Evolutionary conservation across 2,888 invertebrate species (phyloP).

Genomic region (Ennomos quercinarius): DNA sequence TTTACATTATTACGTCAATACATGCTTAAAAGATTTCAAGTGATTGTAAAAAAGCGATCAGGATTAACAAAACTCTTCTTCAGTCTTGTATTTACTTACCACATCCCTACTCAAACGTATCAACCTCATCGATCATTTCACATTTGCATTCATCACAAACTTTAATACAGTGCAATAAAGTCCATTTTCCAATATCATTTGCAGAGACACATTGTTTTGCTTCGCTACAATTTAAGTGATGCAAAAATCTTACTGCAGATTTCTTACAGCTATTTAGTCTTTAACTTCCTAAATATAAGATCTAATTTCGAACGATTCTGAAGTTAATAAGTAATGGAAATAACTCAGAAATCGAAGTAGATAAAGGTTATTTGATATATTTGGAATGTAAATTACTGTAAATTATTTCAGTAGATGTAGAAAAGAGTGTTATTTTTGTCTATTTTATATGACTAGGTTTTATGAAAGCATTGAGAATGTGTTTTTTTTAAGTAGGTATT

Average conservation of each 20-base stretch:
- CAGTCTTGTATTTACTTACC: slow-evolving; percentile 20
- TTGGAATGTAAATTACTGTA: slow-evolving; percentile 59
- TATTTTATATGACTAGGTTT: slow-evolving; percentile 40
- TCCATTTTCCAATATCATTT: slow-evolving; percentile 34
- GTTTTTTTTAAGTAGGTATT: not conserved
- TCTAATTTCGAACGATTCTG: slow-evolving; percentile 31
- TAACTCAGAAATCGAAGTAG: slow-evolving; percentile 42
- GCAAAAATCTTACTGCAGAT: slow-evolving; percentile 42
- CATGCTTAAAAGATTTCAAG: no score
- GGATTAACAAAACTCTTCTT: not conserved
- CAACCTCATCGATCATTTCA: slow-evolving; percentile 50
- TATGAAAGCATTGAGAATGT: not conserved
- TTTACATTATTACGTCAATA: no score
- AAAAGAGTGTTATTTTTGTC: slow-evolving; percentile 43
- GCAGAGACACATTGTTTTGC: slow-evolving; percentile 41
- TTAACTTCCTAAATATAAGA: slow-evolving; percentile 30
- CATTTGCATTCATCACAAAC: slow-evolving; percentile 38
- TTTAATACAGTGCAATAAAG: slow-evolving; percentile 35
- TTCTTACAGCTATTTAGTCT: slow-evolving; percentile 12
- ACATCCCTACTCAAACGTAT: slow-evolving; percentile 38
- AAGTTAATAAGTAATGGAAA: slow-evolving; percentile 27
- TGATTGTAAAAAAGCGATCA: no score
- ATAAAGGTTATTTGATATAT: slow-evolving; percentile 60
- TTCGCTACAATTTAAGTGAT: slow-evolving; percentile 62
- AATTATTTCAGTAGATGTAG: slow-evolving; percentile 55